Evolutionary conservation across 1,140 invertebrate genomes (phyloP), one percentile per base, ranked within the genome.

Genomic region (Campoletis sonorensis): DNA sequence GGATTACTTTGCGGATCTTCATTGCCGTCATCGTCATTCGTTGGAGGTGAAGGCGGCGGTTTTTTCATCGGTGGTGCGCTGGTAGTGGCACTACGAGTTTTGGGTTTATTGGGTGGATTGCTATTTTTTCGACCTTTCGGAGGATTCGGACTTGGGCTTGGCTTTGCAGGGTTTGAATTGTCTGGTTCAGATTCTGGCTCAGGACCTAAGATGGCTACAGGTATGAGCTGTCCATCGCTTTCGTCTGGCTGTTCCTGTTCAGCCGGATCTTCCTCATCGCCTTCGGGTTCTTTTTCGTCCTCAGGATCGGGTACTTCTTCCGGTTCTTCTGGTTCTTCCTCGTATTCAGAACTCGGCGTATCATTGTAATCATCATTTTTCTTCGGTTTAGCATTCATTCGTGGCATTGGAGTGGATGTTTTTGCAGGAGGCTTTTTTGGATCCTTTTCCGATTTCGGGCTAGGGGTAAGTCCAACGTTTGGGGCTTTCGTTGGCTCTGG

Each of bases 171-270:
- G 2, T 70, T n/a, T 27, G 79, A 40, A 54, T 71, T 27, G 3
- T 80, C 51, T 33, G 67, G 45, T 26, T 51, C 13, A 40, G n/a
- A 37, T 3, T 71, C 68, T 33, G 40, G 40, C 16, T 79, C 75
- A 23, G 54, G 54, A 61, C 21, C 30, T 18, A 58, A 51, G 30
- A 54, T 13, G 45, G 15, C 64, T 51, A 54, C 73, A 1, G 80
- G 80, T 77, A 77, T 76, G 10, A 33, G 68, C n/a, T 80, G 54
- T 80, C 70, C 54, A 16, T 71, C 40, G 27, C 51, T 21, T 61
- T 71, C 73, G 45, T 81, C 82, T 4, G 82, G 70, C 23, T 83
- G 75, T 61, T 80, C 37, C 23, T 83, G 79, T 15, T 73, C 73
- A 18, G 70, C 51, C 18, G 70, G 51, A 13, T 76, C 70, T 13